Evolutionary conservation across 2,113 vertebrate genomes (phyloP).

Genomic region (Dipodomys spectabilis): DNA sequence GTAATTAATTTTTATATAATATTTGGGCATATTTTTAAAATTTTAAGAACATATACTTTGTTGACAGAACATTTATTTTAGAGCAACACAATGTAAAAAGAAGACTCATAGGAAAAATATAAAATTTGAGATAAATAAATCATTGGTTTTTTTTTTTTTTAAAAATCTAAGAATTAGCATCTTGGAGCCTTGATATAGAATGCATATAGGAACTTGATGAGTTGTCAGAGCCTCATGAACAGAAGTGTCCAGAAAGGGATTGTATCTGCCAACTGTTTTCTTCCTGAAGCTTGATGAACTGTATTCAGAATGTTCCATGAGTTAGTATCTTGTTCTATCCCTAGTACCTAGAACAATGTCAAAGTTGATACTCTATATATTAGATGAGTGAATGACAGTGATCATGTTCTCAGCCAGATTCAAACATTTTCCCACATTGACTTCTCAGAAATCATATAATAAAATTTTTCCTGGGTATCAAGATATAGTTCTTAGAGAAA

Average conservation of each 20-base stretch:
- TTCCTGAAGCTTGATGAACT: constrained; percentile 1
- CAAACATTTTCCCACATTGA: background rate
- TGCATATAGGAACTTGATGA: background rate
- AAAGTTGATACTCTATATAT: background rate
- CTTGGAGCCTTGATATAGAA: background rate
- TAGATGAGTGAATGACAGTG: constrained; percentile 24
- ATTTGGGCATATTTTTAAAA: constrained; percentile 19
- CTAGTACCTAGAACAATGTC: background rate
- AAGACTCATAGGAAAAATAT: background rate
- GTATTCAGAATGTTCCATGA: background rate
- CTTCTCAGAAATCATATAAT: background rate
- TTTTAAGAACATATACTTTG: background rate
- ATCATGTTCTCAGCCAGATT: background rate
- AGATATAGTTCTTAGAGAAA: constrained; percentile 25
- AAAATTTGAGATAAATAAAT: constrained; percentile 58
- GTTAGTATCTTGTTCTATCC: background rate
- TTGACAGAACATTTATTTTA: constrained; percentile 28
- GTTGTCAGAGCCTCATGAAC: background rate
- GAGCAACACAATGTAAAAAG: constrained; percentile 34
- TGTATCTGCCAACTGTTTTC: background rate
- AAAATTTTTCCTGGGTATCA: background rate
- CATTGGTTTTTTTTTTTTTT: background rate
- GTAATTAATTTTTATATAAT: background rate
- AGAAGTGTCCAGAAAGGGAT: background rate
- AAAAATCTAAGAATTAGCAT: constrained; percentile 5